These are phyloP conservation scores for Synergus umbraculus DNA, from an alignment of 2,888 invertebrate genomes.

Conservation along the genomic window DNA sequence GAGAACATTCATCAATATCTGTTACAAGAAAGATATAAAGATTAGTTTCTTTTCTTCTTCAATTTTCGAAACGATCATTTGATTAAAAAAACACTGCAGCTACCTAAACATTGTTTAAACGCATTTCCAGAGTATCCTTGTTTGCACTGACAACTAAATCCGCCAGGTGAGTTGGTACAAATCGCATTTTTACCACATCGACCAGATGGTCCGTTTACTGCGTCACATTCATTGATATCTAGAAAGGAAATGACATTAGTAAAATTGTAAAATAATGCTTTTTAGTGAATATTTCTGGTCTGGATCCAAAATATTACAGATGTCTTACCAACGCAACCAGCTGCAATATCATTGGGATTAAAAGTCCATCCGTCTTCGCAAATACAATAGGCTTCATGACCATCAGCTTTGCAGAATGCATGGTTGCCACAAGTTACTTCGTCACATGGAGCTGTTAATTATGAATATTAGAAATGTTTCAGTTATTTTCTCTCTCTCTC, in stretches of 20 bases:
- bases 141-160: conserved; percentile 89
- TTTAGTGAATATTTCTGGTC: neutral
- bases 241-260: conserved; percentile 17
- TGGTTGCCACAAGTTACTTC: conserved; percentile 93
- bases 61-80: neutral
- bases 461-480: conserved; percentile 16
- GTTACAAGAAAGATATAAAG: neutral
- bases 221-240: conserved; percentile 95
- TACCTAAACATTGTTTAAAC: conserved; percentile 85
- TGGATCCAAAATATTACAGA: neutral
- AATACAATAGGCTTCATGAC: conserved; percentile 92
- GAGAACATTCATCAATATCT: conserved; percentile 90
- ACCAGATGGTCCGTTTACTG: conserved; percentile 86
- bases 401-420: conserved; percentile 93
- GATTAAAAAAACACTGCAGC: conserved; percentile 31
- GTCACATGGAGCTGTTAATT: conserved; percentile 87
- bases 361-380: conserved; percentile 97
- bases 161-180: conserved; percentile 89
- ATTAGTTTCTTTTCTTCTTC: neutral
- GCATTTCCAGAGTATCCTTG: conserved; percentile 93
- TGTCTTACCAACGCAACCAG: conserved; percentile 87
- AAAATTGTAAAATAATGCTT: neutral
- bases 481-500: neutral
- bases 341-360: conserved; percentile 91
- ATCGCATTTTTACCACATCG: conserved; percentile 90